Evolutionary conservation across 2,113 vertebrate genomes (phyloP).

Genomic region (Rhinogobius similis): DNA sequence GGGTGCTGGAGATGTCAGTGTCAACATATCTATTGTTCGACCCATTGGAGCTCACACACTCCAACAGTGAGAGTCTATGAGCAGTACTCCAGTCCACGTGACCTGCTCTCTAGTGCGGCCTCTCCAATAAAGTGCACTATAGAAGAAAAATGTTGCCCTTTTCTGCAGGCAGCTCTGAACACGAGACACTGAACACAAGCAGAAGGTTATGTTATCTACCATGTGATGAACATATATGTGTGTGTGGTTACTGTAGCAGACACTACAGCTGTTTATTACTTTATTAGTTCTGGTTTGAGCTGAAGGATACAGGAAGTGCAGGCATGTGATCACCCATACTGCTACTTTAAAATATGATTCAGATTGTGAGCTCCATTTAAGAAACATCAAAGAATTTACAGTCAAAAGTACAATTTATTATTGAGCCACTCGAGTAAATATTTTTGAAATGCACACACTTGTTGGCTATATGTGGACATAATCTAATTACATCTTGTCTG

Average conservation of each 20-base stretch:
- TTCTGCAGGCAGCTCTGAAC: not conserved
- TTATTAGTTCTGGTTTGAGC: not conserved
- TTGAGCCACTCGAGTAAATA: too few species aligned
- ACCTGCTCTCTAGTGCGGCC: conserved; percentile 2
- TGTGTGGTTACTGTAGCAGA: not conserved
- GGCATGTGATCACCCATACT: not conserved
- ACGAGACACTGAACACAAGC: not conserved
- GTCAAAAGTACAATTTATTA: too few species aligned
- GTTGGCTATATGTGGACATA: too few species aligned
- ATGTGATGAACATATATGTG: conserved; percentile 10
- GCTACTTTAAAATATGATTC: not conserved
- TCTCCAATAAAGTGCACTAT: conserved; percentile 10
- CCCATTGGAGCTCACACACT: conserved; percentile 6
- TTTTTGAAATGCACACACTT: too few species aligned
- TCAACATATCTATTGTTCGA: conserved; percentile 26
- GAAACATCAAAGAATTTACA: too few species aligned
- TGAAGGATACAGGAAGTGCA: conserved; percentile 31
- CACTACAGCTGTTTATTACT: conserved; percentile 5
- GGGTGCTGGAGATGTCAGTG: not conserved
- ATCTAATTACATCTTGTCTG: too few species aligned
- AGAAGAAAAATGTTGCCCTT: not conserved
- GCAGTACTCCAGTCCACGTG: conserved; percentile 11
- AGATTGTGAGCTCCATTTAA: not conserved
- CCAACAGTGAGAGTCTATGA: not conserved
- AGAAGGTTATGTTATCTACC: not conserved